A percentile compares a stretch with the other conserved stretches of the same genome.
Evolutionary conservation across 2,888 invertebrate species (phyloP).

Genomic region (Argynnis bischoffii): DNA sequence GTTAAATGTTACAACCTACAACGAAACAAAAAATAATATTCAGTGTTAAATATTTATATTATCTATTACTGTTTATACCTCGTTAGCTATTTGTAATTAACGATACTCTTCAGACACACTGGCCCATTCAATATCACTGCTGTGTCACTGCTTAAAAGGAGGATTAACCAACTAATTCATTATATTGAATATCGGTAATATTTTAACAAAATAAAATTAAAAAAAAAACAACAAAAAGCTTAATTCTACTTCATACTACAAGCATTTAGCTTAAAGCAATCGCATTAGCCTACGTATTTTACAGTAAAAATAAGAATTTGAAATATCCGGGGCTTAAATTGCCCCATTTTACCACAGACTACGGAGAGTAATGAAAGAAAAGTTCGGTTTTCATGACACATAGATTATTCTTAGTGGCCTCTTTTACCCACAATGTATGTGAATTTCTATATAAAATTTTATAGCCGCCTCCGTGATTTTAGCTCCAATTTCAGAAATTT

Average conservation of each 20-base stretch:
- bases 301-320: constrained; percentile 44
- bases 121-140: too few relatives aligned
- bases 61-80: neutral
- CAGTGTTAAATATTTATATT: neutral
- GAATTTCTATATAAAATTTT: constrained; percentile 71
- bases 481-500: constrained; percentile 52
- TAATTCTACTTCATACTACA: constrained; percentile 1
- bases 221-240: neutral
- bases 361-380: constrained; percentile 67
- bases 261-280: constrained; percentile 22
- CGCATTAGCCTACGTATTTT: constrained; percentile 28
- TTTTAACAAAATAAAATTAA: neutral
- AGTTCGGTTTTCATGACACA: constrained; percentile 65
- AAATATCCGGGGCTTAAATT: constrained; percentile 51
- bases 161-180: too few relatives aligned
- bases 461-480: constrained; percentile 58
- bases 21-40: neutral
- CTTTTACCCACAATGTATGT: constrained; percentile 71
- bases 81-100: too few relatives aligned
- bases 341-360: constrained; percentile 54
- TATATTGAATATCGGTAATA: too few relatives aligned
- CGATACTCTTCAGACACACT: too few relatives aligned
- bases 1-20: neutral
- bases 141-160: too few relatives aligned
- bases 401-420: constrained; percentile 68